Conservation (phyloP, 2,888 invertebrate species). For the Rotaria socialis region DNA sequence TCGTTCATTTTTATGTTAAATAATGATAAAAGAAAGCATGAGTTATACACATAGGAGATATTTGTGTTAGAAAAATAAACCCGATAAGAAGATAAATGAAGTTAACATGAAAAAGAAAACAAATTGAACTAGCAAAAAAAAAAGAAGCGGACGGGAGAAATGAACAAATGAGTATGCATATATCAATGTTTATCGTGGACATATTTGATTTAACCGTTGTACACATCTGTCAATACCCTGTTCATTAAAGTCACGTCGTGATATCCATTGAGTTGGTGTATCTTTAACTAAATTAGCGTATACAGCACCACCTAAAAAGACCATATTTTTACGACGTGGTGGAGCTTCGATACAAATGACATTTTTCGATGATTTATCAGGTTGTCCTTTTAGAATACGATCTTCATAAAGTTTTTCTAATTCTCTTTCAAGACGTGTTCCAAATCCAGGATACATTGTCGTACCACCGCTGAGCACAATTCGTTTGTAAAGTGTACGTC, state of each 20-base stretch:
- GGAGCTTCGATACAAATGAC: slow-evolving; percentile 98
- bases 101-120: neutral
- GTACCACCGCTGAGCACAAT: slow-evolving; percentile 96
- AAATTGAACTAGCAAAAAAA: neutral
- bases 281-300: slow-evolving; percentile 96
- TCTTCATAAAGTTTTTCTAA: slow-evolving; percentile 95
- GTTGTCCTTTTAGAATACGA: slow-evolving; percentile 86
- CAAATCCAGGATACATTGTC: slow-evolving; percentile 98
- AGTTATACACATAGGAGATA: neutral
- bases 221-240: slow-evolving; percentile 70
- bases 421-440: slow-evolving; percentile 90
- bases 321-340: slow-evolving; percentile 96
- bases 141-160: neutral
- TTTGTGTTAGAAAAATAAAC: no score
- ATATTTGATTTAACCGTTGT: slow-evolving; percentile 63
- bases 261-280: slow-evolving; percentile 83
- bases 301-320: slow-evolving; percentile 97
- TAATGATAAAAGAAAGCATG: neutral
- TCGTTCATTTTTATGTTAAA: neutral
- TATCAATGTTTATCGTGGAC: slow-evolving; percentile 10
- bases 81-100: no score
- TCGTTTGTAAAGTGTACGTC: slow-evolving; percentile 93
- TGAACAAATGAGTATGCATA: neutral
- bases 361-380: slow-evolving; percentile 88
- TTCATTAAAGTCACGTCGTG: slow-evolving; percentile 85